Evolutionary conservation across 2,888 invertebrate genomes (phyloP), one percentile per base, ranked within the genome.

Genomic region (Drosophila demipolita): DNA sequence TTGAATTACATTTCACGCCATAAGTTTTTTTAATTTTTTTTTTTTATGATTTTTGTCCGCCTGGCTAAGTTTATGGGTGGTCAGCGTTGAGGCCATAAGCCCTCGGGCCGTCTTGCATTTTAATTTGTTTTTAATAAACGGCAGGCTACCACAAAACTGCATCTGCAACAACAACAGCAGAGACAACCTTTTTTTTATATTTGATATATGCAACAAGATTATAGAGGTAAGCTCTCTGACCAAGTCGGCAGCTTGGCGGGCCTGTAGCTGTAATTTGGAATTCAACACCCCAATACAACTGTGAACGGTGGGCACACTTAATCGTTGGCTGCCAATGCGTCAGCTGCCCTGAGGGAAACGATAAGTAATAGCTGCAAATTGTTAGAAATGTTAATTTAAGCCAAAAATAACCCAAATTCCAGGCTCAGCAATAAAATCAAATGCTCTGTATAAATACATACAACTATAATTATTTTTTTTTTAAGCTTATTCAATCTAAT

Each of bases 61-160:
- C 52, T 65, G 15, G 60, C 73, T 68, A 82, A 68, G 85, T 86
- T 86, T 86, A 87, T 86, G 87, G 85, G 85, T 86, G 85, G 85
- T 81, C 87, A 85, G 77, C 82, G 87, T 82, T 71, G 87, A 84
- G 84, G 87, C 84, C 87, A 70, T 36, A 54, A 75, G 78, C 85
- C 87, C 85, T 85, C 80, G 83, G 87, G 83, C 64, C 52, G 70
- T 75, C 63, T 80, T 80, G 83, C 72, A 75, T 86, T 86, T 86
- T 88, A 86, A 88, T 86, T 86, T 75, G 86, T 85, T 88, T 86
- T 86, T 88, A 86, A 88, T 87, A 87, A 86, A 85, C 79, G 83
- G 58, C 70, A 69, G 60, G 62, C 50, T 50, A 36, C 29, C 57
- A 63, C 42, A 58, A 66, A 32, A 32, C 57, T n/a, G n/a, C 40